Conservation (phyloP, 2,888 invertebrate genomes). For the Cryptosula pallasiana region DNA sequence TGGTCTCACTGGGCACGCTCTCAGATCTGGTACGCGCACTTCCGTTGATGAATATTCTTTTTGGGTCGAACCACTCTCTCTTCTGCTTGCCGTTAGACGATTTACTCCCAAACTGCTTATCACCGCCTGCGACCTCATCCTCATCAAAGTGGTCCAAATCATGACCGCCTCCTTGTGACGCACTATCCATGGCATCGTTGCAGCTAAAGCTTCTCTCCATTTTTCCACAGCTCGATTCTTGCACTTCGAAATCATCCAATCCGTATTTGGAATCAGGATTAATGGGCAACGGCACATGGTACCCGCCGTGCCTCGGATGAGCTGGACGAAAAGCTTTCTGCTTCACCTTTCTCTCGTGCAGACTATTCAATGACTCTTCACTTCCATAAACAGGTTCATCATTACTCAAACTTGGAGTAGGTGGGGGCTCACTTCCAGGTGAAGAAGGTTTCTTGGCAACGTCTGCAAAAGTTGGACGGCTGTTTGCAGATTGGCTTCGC, state of each 20-base stretch:
- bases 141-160: background rate
- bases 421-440: slow-evolving; percentile 16
- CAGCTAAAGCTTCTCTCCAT: slow-evolving; percentile 9
- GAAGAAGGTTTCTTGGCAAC: slow-evolving; percentile 13
- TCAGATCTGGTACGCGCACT: background rate
- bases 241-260: slow-evolving; percentile 41
- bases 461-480: slow-evolving; percentile 9
- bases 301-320: slow-evolving; percentile 10
- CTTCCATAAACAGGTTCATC: slow-evolving; percentile 18
- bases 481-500: slow-evolving; percentile 12
- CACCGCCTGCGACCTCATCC: background rate
- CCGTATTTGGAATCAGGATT: slow-evolving; percentile 44
- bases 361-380: slow-evolving; percentile 5
- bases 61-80: slow-evolving; percentile 8
- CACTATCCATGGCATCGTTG: background rate
- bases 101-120: background rate
- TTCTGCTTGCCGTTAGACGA: background rate
- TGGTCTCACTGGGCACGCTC: slow-evolving; percentile 7
- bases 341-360: slow-evolving; percentile 11
- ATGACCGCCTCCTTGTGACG: background rate
- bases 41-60: slow-evolving; percentile 7
- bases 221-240: background rate
- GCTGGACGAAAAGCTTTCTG: slow-evolving; percentile 5
- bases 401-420: slow-evolving; percentile 4
- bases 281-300: slow-evolving; percentile 20